Evolutionary conservation across 2,113 vertebrate genomes (phyloP).

Genomic region (Himantopus leucocephalus): DNA sequence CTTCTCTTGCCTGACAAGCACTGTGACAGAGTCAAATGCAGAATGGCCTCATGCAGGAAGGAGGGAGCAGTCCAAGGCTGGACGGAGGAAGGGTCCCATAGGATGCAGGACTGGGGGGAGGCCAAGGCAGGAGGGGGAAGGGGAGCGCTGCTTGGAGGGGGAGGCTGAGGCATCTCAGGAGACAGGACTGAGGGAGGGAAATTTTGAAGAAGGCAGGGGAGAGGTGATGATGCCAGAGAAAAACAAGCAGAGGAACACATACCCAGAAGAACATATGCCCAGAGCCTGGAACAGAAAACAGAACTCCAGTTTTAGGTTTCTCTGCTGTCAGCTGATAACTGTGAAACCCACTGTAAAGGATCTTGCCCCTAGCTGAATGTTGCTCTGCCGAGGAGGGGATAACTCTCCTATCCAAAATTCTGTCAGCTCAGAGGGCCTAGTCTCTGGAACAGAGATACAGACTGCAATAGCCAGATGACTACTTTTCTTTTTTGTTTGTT

Average conservation of each 20-base stretch:
- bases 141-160: neutral
- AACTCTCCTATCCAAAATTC: neutral
- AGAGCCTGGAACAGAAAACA: neutral
- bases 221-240: neutral
- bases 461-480: neutral
- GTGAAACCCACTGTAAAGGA: neutral
- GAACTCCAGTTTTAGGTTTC: constrained; percentile 20
- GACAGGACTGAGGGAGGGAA: neutral
- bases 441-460: neutral
- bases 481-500: neutral
- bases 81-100: neutral
- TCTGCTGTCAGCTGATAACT: constrained; percentile 5
- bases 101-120: neutral
- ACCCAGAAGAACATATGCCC: neutral
- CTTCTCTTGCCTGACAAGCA: neutral
- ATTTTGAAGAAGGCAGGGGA: neutral
- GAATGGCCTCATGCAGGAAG: neutral
- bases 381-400: neutral
- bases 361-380: neutral
- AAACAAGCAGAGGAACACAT: neutral
- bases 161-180: neutral
- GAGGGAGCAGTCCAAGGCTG: neutral
- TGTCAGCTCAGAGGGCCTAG: neutral
- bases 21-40: neutral
- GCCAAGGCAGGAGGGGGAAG: rapidly evolving